phyloP scores from a whole-genome alignment of 2,888 invertebrate species.

The Drosophila bunnanda region DNA sequence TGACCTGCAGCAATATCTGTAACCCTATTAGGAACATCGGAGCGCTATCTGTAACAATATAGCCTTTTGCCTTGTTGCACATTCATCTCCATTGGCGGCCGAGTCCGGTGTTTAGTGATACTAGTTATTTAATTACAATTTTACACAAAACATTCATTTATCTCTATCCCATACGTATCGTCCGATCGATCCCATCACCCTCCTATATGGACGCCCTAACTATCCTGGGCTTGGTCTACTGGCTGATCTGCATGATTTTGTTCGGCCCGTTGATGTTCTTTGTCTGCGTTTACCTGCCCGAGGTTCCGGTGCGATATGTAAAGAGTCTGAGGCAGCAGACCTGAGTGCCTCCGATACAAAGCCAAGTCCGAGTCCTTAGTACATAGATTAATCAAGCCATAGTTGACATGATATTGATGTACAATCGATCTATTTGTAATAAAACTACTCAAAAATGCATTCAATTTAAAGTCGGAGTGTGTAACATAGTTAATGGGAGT shows the following conservation, averaged over 20 bases:
- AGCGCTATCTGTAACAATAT: constrained; percentile 57
- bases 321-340: constrained; percentile 85
- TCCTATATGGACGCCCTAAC: constrained; percentile 74
- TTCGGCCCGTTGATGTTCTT: constrained; percentile 89
- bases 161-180: constrained; percentile 29
- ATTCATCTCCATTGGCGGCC: constrained; percentile 50
- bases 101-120: constrained; percentile 75
- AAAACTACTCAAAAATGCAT: constrained; percentile 22
- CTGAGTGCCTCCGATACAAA: constrained; percentile 45
- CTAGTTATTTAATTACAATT: constrained; percentile 68
- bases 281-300: constrained; percentile 87
- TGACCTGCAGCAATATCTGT: constrained; percentile 60
- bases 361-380: constrained; percentile 47
- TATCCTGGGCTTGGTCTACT: constrained; percentile 85
- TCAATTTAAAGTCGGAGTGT: neutral
- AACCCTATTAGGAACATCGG: constrained; percentile 70
- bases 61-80: constrained; percentile 56
- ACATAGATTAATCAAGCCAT: constrained; percentile 51
- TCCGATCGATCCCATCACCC: constrained; percentile 58
- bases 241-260: constrained; percentile 88
- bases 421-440: constrained; percentile 40
- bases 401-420: constrained; percentile 45
- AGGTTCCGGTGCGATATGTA: constrained; percentile 88
- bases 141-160: constrained; percentile 36
- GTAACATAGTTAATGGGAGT: neutral